Base-by-base conservation (phyloP, 2,888 invertebrate genomes). In the Rhamnusium bicolor region DNA sequence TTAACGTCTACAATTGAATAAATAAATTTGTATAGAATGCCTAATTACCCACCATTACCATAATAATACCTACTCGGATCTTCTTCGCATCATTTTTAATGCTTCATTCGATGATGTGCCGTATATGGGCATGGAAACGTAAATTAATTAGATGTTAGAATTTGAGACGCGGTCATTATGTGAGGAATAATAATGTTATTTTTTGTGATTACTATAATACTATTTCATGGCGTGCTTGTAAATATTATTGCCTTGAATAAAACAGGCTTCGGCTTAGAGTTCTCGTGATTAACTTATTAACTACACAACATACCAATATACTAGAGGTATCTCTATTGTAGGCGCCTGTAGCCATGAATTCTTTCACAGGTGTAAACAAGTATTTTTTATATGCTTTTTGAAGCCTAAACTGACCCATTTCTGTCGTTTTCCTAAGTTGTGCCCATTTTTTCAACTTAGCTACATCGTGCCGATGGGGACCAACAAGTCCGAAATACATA, bases 1-100 rank as follows among this genome's bases (percentile, higher is more conserved):
- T 58, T 27, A 32, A 46, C 63, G 49, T 51, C 51, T 63, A 63
- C 63, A 63, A 63, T 49, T 49, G 63, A 49, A 29, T 24, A 63
- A 63, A 63, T 63, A 27, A 27, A 49, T 24, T 47, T 49, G 27
- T 63, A 47, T 49, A 49, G 14, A 24, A 16, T 29, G 27, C 51
- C 18, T 16, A 19, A 19, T 18, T 10, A 19, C 6, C 8, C 19
- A 16, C 16, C 0, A 51, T 51, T 51, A 51, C 16, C 51, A 51
- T 51, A 51, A 51, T 51, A 51, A 51, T 51, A 51, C 51, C 51
- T 51, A 18, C 18, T 10, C 8, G 51, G 19, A 51, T 51, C 19
- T 18, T 51, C 51, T 12, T 19, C 16, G 51, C 51, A 19, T 18
- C 51, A 19, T 51, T 51, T 51, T 51, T 51, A 2, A 18, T 19